phyloP scores from a whole-genome alignment of 2,797 vertebrate genomes.

The Tadarida brasiliensis region DNA sequence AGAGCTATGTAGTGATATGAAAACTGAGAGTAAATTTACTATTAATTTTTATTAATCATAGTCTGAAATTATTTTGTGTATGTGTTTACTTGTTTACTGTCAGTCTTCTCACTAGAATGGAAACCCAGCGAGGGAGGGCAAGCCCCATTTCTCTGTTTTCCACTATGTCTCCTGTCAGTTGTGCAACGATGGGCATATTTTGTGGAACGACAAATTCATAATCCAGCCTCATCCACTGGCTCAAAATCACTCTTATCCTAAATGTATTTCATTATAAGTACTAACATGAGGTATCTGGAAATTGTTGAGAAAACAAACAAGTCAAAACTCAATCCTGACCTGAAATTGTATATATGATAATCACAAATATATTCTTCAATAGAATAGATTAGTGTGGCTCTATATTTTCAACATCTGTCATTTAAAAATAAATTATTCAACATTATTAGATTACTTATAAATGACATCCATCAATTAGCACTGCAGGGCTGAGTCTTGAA shows the following conservation, averaged over 20 bases:
- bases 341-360: conserved; percentile 45
- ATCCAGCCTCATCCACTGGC: neutral
- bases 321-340: conserved; percentile 72
- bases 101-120: neutral
- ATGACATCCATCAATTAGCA: conserved; percentile 86
- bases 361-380: conserved; percentile 52
- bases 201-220: neutral
- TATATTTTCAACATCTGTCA: conserved; percentile 84
- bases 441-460: conserved; percentile 86
- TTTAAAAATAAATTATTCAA: conserved; percentile 88
- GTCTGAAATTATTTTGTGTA: neutral
- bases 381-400: conserved; percentile 67
- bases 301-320: conserved; percentile 10
- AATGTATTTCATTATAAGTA: conserved; percentile 32
- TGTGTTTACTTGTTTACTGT: conserved; percentile 3
- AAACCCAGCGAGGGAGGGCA: neutral
- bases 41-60: conserved; percentile 39
- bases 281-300: conserved; percentile 37
- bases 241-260: conserved; percentile 12
- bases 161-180: neutral
- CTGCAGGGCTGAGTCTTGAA: conserved; percentile 68
- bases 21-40: conserved; percentile 17
- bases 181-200: neutral
- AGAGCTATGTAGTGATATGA: conserved; percentile 6
- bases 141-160: neutral